Evolutionary conservation across 2,797 vertebrate species (phyloP).

Genomic region (Tragopan temminckii): DNA sequence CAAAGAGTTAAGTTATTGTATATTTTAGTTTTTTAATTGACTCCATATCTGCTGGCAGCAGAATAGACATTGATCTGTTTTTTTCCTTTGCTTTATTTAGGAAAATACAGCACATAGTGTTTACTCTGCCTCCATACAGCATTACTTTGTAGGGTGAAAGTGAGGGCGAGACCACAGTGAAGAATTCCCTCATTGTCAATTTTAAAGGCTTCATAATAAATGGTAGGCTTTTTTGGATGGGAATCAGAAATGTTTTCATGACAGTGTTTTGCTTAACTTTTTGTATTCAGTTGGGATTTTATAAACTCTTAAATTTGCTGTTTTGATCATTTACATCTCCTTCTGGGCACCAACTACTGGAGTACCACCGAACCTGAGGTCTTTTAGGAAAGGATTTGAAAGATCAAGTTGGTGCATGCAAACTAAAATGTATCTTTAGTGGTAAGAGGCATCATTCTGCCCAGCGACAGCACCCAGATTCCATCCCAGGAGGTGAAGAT

Average conservation of each 20-base stretch:
- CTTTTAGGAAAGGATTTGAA: not conserved
- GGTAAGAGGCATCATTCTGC: not conserved
- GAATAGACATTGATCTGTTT: conserved; percentile 73
- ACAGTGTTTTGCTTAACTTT: conserved; percentile 71
- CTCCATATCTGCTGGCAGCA: conserved; percentile 75
- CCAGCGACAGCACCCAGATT: not conserved
- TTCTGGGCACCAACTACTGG: not conserved
- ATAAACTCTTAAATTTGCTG: conserved; percentile 23
- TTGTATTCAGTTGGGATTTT: conserved; percentile 60
- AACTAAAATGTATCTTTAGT: not conserved
- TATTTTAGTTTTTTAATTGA: conserved; percentile 77
- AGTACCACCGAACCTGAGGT: not conserved
- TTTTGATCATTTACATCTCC: conserved; percentile 11
- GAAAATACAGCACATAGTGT: conserved; percentile 73
- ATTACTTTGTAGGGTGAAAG: conserved; percentile 76
- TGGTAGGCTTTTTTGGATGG: conserved; percentile 65
- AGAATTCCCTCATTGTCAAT: conserved; percentile 78
- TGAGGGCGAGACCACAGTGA: conserved; percentile 76
- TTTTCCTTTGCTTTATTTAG: conserved; percentile 75
- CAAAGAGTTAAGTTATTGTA: conserved; percentile 79
- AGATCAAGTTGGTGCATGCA: not conserved
- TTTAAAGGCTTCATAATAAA: conserved; percentile 74
- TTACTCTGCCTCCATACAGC: conserved; percentile 76
- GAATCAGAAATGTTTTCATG: conserved; percentile 73
- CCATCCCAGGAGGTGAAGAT: not conserved